Base-by-base conservation (phyloP, 2,888 invertebrate genomes). In the Acrobasis repandana region DNA sequence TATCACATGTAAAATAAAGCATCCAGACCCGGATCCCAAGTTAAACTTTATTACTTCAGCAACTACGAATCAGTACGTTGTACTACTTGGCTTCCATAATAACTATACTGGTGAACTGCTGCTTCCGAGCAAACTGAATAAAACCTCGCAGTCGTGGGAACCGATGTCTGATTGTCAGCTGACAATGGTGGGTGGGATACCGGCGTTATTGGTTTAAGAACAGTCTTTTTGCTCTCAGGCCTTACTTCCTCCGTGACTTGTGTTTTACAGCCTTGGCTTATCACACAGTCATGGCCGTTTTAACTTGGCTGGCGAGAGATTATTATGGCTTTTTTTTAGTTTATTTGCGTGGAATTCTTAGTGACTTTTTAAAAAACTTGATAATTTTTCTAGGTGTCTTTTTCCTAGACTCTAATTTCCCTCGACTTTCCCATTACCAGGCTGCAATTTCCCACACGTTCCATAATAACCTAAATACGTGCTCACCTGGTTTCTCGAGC, bases 151-250 rank as follows among this genome's bases (percentile, higher is more conserved):
- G 28, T 51, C 61, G 63, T 63, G 63, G 60, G 63, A 63, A 61
- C 63, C 48, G 63, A 63, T 61, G 59, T n/a, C 51, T 51, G 51
- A 52, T 63, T 59, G 63, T 58, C 51, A 46, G 48, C 46, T 56
- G 56, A 63, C 63, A 63, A 63, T 63, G 59, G 46, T 51, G 50
- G 36, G 60, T 60, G 52, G 60, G 52, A 52, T 59, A 43, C 28
- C 51, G 34, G 49, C 52, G 52, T 60, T 61, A 60, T 64, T 61
- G 60, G 60, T 64, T 61, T 61, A 61, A 64, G 64, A 60, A 43
- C 60, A 46, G 51, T 33, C 33, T 54, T 60, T 60, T 52, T 60
- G 46, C 52, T 60, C 52, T 46, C 52, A 60, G 47, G 51, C 46
- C 43, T 60, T 20, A 52, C 28, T 49, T 58, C 58, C 50, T 38